Evolutionary conservation across 2,797 vertebrate species (phyloP).

Genomic region (Onychomys leucogaster): DNA sequence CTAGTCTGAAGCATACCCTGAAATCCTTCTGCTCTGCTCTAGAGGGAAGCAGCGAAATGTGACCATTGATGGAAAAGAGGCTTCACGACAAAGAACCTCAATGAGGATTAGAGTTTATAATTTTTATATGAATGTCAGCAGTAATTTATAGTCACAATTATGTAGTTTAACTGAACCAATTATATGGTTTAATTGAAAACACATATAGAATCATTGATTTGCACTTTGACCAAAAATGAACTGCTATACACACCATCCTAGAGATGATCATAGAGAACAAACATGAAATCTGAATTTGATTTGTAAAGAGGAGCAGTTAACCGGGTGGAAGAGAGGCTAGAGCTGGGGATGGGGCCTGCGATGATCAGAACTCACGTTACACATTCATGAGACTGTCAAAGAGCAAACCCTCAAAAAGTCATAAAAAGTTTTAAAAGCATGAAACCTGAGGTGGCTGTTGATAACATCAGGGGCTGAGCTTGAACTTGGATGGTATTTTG

Average conservation of each 20-base stretch:
- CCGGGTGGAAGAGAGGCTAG: too few relatives aligned
- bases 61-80: background rate
- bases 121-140: background rate
- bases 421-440: background rate
- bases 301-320: background rate
- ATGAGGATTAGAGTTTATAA: background rate
- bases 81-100: background rate
- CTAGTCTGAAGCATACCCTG: background rate
- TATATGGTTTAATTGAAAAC: background rate
- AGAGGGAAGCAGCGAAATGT: background rate
- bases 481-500: conserved; percentile 58
- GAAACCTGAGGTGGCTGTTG: conserved; percentile 66
- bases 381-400: background rate
- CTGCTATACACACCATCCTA: background rate
- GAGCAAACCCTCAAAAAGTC: background rate
- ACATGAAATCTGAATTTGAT: background rate
- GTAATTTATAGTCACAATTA: conserved; percentile 23
- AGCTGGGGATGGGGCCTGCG: accelerated
- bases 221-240: conserved; percentile 30
- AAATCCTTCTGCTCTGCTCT: conserved; percentile 44
- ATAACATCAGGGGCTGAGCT: conserved; percentile 68
- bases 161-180: background rate
- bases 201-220: background rate
- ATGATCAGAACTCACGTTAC: background rate
- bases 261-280: background rate